Percentiles rank a stretch among this genome's conserved stretches.
Conservation (phyloP, 2,113 vertebrate species). For the Muntiacus reevesi region DNA sequence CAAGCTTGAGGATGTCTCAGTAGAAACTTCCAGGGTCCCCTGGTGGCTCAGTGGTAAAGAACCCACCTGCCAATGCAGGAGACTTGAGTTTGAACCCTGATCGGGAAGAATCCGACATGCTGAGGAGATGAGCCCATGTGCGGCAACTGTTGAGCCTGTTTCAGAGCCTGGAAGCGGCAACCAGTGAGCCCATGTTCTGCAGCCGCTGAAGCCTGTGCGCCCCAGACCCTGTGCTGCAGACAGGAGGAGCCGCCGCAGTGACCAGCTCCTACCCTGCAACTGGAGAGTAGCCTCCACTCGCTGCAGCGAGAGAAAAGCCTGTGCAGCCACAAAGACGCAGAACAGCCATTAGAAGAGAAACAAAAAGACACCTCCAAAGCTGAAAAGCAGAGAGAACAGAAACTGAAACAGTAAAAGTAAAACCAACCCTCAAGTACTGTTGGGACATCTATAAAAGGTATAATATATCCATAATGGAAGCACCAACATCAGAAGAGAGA, state of each 20-base stretch:
- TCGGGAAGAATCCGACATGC: not conserved
- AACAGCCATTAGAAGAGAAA: not conserved
- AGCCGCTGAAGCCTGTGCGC: not conserved
- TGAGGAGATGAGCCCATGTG: not conserved
- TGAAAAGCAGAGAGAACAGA: not conserved
- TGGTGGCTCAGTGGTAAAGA: not conserved
- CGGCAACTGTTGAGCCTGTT: not conserved
- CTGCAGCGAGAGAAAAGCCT: not conserved
- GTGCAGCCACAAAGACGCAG: not conserved
- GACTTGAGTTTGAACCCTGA: not conserved
- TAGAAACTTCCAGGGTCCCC: not conserved
- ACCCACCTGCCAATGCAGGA: not conserved
- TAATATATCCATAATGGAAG: not conserved
- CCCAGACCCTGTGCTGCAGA: no score
- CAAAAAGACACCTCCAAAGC: not conserved
- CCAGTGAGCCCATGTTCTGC: not conserved
- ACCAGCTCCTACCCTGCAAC: not conserved
- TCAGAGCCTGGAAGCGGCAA: not conserved
- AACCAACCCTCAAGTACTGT: not conserved
- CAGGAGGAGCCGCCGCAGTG: no score
- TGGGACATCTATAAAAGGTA: not conserved
- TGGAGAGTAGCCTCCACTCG: not conserved
- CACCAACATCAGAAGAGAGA: not conserved
- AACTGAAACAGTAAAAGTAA: not conserved
- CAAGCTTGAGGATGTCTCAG: not conserved